A percentile compares a stretch with the other conserved stretches of the same genome.
Conservation (phyloP, 2,113 vertebrate species). For the Campylomormyrus tamandua region DNA sequence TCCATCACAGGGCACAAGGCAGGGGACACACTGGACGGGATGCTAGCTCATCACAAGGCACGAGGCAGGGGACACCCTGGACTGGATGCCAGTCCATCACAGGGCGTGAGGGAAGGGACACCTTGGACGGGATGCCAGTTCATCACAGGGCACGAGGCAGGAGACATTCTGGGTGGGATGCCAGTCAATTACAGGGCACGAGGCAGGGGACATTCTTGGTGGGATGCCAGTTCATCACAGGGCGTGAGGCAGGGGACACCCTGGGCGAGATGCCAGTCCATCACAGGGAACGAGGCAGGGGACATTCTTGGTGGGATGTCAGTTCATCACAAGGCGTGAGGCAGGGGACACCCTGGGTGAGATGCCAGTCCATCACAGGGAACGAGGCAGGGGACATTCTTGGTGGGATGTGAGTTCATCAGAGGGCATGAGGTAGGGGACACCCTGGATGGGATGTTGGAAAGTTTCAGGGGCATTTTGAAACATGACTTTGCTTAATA, state of each 20-base stretch:
- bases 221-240: too few species aligned
- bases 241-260: too few species aligned
- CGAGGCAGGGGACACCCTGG: neutral
- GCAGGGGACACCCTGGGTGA: neutral
- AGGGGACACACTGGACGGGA: neutral
- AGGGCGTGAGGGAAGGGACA: neutral
- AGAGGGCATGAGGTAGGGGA: neutral
- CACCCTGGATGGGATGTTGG: neutral
- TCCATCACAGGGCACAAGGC: fast-evolving
- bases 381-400: neutral
- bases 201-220: too few species aligned
- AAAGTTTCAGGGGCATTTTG: neutral
- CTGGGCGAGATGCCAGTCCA: neutral
- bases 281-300: neutral
- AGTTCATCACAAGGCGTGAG: neutral
- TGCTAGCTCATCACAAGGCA: neutral
- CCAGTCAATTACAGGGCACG: too few species aligned
- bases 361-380: neutral
- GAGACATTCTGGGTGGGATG: neutral
- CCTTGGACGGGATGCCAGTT: neutral
- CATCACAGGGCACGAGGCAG: neutral
- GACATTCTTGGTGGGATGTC: neutral
- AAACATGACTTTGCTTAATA: neutral
- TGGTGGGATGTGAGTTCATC: neutral
- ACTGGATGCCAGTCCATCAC: neutral